A percentile compares a stretch with the other conserved stretches of the same genome.
Conservation (phyloP, 2,113 vertebrate species). For the Stictonetta naevosa region DNA sequence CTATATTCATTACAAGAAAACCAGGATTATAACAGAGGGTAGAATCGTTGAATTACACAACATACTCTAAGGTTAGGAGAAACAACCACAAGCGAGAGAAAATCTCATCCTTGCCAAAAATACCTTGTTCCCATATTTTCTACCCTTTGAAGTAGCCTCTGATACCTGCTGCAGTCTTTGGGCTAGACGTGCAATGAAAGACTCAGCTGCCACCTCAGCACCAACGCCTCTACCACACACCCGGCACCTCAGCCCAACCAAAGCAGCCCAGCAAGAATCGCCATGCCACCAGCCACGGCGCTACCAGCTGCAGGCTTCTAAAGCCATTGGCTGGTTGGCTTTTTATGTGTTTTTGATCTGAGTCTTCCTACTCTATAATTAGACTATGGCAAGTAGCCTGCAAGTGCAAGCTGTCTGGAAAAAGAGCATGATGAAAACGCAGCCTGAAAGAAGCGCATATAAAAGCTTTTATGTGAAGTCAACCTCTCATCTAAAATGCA, state of each 20-base stretch:
- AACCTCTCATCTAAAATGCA: not conserved
- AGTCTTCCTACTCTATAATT: not conserved
- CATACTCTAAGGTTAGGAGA: not conserved
- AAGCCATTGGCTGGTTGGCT: not conserved
- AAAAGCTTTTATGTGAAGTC: not conserved
- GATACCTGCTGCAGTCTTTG: not conserved
- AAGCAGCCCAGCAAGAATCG: not conserved
- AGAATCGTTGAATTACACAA: not conserved
- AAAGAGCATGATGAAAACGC: not conserved
- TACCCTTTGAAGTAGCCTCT: not conserved
- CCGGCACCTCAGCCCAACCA: not conserved
- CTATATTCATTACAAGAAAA: not conserved
- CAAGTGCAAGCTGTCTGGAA: not conserved
- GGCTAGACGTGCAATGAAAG: no score
- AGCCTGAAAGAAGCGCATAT: not conserved
- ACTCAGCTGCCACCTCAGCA: not conserved
- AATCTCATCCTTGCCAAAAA: not conserved
- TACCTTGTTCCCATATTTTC: not conserved
- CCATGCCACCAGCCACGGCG: rapidly evolving
- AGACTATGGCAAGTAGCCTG: not conserved
- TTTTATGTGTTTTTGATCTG: not conserved
- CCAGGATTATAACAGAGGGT: not conserved
- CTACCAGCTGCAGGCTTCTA: not conserved
- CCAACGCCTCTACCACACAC: not conserved
- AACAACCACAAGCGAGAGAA: not conserved